Base-by-base conservation (phyloP, 2,797 vertebrate species). In the Acomys russatus region DNA sequence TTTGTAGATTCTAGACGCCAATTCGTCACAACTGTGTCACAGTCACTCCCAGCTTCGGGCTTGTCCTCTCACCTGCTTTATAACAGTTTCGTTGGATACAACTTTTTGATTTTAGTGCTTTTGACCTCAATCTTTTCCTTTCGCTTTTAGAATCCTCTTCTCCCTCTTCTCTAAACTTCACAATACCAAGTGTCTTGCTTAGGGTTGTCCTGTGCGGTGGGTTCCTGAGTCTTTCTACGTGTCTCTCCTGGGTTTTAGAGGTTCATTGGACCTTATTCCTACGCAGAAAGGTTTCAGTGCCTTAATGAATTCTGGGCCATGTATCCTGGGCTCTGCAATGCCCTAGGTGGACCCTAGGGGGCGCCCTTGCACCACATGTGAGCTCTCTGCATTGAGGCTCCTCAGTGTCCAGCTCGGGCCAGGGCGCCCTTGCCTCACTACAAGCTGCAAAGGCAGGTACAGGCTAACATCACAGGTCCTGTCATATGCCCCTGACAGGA, bases 341-440 rank as follows among this genome's bases (percentile, higher is more conserved):
- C 12, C 33, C 44, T 44, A 1, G 1, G 33, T 3, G 56, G 85
- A 87, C 98, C 77, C 89, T 71, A 97, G 98, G 92, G 97, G 98
- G 98, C 97, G 3, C 80, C 93, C 88, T 96, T 90, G 92, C 88
- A 97, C 95, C 68, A 92, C 83, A 9, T 7, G 56, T 0, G 30
- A 28, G 74, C 59, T 74, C 70, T 70, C 25, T 17, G 66, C n/a
- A 7, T 6, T 59, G 0, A 0, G 2, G 11, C 23, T 68, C 35
- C n/a, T 33, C 22, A 9, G 15, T 11, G 7, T 22, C 33, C n/a
- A 5, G 87, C 38, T 85, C 18, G 63, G 22, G 25, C 14, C 9
- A 35, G 0, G 54, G 15, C 2, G 1, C 56, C 11, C 38, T 28
- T 9, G 2, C 6, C 59, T 71, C 22, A 25, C 54, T 88, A 11